Conservation (phyloP, 2,113 vertebrate genomes). For the Myotis brandtii region DNA sequence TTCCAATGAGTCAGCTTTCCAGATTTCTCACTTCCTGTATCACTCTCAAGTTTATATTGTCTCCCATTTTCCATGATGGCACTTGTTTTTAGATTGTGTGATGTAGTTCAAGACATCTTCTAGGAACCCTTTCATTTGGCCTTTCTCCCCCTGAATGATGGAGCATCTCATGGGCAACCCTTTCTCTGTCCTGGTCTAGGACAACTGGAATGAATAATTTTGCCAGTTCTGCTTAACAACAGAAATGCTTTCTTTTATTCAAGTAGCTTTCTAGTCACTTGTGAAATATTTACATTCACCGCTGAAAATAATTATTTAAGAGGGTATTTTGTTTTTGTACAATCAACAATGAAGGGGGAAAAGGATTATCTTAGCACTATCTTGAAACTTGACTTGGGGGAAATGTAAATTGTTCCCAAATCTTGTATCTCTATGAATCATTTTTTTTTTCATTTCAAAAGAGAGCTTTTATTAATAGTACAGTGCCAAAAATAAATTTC, state of each 20-base stretch:
- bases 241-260: not conserved
- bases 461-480: constrained; percentile 8
- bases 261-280: not conserved
- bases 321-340: not conserved
- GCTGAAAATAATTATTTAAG: not conserved
- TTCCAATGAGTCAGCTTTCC: not conserved
- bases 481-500: not conserved
- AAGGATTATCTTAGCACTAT: not conserved
- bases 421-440: not conserved
- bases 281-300: constrained; percentile 3
- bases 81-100: not conserved
- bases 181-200: not conserved
- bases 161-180: accelerated
- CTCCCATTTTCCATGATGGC: accelerated
- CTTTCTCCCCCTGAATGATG: not conserved
- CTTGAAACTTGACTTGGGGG: not conserved
- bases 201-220: not conserved
- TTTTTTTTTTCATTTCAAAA: not conserved
- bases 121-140: not conserved
- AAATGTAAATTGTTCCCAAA: not conserved
- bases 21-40: not conserved
- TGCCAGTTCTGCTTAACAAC: not conserved
- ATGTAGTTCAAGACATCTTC: not conserved
- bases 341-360: not conserved
- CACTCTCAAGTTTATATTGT: not conserved